Evolutionary conservation across 2,888 invertebrate species (phyloP).

Genomic region (Aphodius granarius): DNA sequence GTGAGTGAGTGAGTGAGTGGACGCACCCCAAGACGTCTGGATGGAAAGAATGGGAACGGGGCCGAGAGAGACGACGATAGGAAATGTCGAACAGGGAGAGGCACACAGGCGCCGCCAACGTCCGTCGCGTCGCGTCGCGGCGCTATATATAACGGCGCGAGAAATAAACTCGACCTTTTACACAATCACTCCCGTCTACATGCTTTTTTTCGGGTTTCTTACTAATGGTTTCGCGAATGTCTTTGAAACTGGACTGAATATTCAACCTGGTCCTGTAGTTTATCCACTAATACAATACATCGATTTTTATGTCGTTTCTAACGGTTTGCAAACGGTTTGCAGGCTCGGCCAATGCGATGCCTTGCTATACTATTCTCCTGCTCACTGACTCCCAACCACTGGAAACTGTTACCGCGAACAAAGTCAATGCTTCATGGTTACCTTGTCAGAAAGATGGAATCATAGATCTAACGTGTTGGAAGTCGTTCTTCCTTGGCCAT

Average conservation of each 20-base stretch:
- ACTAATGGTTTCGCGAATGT: neutral
- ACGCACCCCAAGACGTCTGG: slow-evolving; percentile 2
- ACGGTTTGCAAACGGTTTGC: neutral
- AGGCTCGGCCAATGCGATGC: no score
- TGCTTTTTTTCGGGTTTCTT: slow-evolving; percentile 43
- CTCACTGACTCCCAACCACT: no score
- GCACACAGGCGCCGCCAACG: neutral
- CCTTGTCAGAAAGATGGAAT: no score
- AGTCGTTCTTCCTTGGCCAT: no score
- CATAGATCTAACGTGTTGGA: no score
- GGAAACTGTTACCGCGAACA: no score
- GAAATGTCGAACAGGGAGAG: slow-evolving; percentile 4
- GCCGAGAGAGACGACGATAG: slow-evolving; percentile 7
- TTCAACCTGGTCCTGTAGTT: no score
- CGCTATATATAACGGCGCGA: slow-evolving; percentile 42
- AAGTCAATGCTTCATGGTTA: no score
- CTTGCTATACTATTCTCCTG: no score
- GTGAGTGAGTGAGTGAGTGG: neutral
- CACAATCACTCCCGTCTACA: slow-evolving; percentile 42
- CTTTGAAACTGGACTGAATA: neutral
- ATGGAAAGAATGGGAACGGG: slow-evolving; percentile 1
- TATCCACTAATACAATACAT: neutral
- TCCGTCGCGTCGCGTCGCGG: slow-evolving; percentile 30
- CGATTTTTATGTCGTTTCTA: neutral
- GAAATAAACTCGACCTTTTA: slow-evolving; percentile 47